Conservation (phyloP, 1,140 invertebrate genomes). For the Laupala kohalensis region DNA sequence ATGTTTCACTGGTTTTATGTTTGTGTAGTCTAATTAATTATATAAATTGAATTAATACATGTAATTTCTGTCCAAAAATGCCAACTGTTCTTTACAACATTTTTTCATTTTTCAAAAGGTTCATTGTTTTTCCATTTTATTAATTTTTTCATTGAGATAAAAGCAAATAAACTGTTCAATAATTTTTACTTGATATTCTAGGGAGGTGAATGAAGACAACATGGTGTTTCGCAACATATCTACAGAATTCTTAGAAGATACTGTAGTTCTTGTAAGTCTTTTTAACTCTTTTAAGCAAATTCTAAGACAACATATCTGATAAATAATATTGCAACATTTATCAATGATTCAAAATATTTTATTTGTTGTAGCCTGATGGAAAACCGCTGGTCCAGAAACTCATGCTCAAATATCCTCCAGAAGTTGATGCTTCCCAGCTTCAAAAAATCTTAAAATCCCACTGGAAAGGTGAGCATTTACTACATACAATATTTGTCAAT, state of each 20-base stretch:
- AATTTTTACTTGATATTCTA: too few relatives aligned
- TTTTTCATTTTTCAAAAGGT: too few relatives aligned
- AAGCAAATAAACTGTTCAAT: not conserved
- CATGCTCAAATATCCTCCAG: constrained; percentile 42
- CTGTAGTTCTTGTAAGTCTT: constrained; percentile 28
- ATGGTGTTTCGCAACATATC: constrained; percentile 50
- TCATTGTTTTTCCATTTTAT: too few relatives aligned
- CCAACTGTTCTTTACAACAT: too few relatives aligned
- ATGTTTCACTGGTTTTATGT: too few relatives aligned
- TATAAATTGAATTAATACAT: not conserved
- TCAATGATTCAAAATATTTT: constrained; percentile 5
- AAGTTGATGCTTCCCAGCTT: constrained; percentile 45
- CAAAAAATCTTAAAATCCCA: constrained; percentile 44
- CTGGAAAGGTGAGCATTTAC: constrained; percentile 49
- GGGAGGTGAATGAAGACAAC: constrained; percentile 68
- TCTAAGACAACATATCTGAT: not conserved
- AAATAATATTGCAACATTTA: not conserved
- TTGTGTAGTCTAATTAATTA: too few relatives aligned
- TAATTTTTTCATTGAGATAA: too few relatives aligned
- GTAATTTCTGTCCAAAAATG: not conserved
- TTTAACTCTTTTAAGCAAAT: not conserved
- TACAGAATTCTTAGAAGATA: constrained; percentile 42
- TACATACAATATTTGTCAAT: too few relatives aligned
- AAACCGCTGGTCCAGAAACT: constrained; percentile 35
- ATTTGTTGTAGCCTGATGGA: constrained; percentile 31